phyloP scores from a whole-genome alignment of 2,113 vertebrate genomes.

The Falco punctatus region DNA sequence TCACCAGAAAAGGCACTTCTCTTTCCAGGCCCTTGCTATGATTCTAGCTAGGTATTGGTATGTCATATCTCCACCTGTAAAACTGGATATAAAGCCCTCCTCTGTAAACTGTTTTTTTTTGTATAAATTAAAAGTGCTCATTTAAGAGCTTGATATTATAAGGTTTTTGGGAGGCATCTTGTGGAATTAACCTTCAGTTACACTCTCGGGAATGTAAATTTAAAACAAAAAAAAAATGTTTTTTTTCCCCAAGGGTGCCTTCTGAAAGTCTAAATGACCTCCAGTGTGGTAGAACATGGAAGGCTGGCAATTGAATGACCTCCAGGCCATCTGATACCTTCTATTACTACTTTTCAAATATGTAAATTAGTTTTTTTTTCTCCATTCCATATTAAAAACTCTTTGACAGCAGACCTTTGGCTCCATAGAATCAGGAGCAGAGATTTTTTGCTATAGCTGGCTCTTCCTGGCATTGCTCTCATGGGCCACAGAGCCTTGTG shows the following conservation, averaged over 20 bases:
- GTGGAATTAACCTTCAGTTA: neutral
- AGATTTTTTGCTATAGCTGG: neutral
- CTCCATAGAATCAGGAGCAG: neutral
- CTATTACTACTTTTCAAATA: neutral
- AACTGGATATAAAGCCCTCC: neutral
- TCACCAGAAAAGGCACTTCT: neutral
- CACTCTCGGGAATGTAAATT: neutral
- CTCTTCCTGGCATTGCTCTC: neutral
- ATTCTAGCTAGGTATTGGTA: neutral
- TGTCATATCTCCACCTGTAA: neutral
- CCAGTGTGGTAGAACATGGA: neutral
- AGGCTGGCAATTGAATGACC: neutral
- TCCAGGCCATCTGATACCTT: neutral
- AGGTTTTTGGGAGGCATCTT: neutral
- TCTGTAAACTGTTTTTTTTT: neutral
- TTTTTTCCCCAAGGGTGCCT: neutral
- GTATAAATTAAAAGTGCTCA: neutral
- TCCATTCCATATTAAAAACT: neutral
- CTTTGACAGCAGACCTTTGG: neutral
- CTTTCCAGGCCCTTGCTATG: neutral
- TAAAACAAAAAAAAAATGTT: neutral
- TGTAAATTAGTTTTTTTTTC: neutral
- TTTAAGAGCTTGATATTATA: neutral
- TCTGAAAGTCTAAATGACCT: neutral
- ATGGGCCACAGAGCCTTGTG: neutral